Evolutionary conservation across 2,888 invertebrate genomes (phyloP), one percentile per base, ranked within the genome.

Genomic region (Acleris emargana): DNA sequence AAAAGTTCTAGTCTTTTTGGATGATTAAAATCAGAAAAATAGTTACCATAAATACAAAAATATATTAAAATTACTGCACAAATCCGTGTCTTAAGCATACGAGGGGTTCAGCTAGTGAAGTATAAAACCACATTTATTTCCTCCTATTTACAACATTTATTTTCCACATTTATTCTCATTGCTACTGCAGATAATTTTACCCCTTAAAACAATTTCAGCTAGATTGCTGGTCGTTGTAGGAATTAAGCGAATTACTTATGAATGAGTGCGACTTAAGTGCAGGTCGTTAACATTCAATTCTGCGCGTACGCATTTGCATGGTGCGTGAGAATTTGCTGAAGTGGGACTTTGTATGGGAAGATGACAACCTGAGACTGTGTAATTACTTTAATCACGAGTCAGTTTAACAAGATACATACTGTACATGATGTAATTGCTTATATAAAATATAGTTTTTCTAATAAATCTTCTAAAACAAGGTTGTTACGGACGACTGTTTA

Each of bases 231-330:
- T 42, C 11, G 54, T 54, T 17, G 32, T 28, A 49, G 43, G 28
- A 58, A 43, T 58, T 51, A 58, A 28, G 51, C 18, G 5, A 32
- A 32, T 54, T 32, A 52, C 42, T 55, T 59, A 38, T 20, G 20
- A 6, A 11, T 11, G 32, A 32, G 32, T 32, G 32, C 32, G 32
- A 32, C 32, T 28, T 50, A 57, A 54, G 54, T 45, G 45, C 57
- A 18, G 45, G 16, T 67, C 57, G 45, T 61, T 63, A 53, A 58
- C 52, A 63, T 63, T 63, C 58, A 52, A 60, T 63, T 60, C 53
- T 52, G 22, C 52, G 58, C 57, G 25, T 20, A 47, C 47, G 45
- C 50, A 57, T 63, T 67, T 60, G 51, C 42, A 60, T 54, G 32
- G 28, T 17, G 47, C 63, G 63, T 63, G 63, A 58, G 58, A 63